Base-by-base conservation (phyloP, 2,113 vertebrate genomes). In the Spea multiplicata region DNA sequence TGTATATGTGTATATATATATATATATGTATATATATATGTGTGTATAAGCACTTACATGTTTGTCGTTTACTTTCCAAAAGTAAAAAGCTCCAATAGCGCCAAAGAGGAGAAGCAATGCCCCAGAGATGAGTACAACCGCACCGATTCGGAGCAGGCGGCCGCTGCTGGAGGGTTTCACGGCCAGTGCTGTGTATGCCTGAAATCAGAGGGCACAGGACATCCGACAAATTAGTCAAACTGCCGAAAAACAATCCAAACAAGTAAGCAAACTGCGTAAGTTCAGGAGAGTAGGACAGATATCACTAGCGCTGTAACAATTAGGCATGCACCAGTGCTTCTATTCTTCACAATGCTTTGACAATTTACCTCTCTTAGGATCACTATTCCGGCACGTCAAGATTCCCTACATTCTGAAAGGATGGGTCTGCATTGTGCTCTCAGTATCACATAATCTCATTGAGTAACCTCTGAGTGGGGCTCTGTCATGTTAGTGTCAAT, bases 51-150 rank as follows among this genome's bases (percentile, higher is more conserved):
- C 8, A 82, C 92, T 94, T 91, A 96, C 95, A 83, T 96, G 93
- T 88, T 86, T 91, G 83, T 95, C 91, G 3, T 86, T 91, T 82
- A 85, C 88, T 87, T 96, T 97, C 95, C 95, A 95, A 85, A 95
- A 93, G 92, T 93, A 95, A 84, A 96, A 93, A 76, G 93, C 93
- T 47, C 93, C 94, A 76, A 95, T 87, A 66, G 94, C 93, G 45
- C 94, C 95, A 52, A 94, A 91, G 71, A 97, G 88, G 81, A 97
- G 91, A 75, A 98, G 87, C 61, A 91, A 85, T 0, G 93, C 93
- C 5, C 93, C 93, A 0, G 90, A 91, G 75, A 95, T 86, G 72
- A 97, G 91, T 73, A 91, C 93, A 3, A 86, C 87, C 0, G 93
- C 93, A 64, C 94, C 94, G 1, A 89, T 90, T 86, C 91, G 94